Conservation (phyloP, 2,888 invertebrate genomes). For the Lycophotia porphyrea region DNA sequence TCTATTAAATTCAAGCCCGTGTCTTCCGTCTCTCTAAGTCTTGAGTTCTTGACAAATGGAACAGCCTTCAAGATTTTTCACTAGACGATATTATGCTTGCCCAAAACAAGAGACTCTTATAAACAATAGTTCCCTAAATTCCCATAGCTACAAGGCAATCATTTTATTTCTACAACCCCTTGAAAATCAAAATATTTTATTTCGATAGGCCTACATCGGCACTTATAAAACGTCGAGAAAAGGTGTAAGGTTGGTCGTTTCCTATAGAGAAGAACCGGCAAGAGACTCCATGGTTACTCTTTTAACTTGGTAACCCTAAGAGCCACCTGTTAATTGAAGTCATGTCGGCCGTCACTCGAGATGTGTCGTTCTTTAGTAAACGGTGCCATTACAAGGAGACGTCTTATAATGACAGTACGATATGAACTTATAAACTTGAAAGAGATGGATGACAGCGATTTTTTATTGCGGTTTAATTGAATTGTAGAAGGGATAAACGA, state of each 20-base stretch:
- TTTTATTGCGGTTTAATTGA: slow-evolving; percentile 54
- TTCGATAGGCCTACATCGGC: too few species aligned
- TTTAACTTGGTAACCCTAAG: slow-evolving; percentile 46
- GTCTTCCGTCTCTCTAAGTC: background rate
- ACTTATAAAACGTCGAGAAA: too few species aligned
- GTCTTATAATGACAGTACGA: slow-evolving; percentile 6
- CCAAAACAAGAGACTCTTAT: background rate
- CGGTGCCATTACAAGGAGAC: slow-evolving; percentile 57
- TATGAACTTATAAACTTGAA: slow-evolving; percentile 41
- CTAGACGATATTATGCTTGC: background rate
- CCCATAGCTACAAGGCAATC: background rate
- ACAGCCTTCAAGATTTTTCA: background rate
- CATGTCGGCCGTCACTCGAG: slow-evolving; percentile 58
- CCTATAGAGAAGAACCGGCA: too few species aligned
- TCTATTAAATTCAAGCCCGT: background rate
- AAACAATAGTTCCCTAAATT: background rate
- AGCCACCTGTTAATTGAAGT: slow-evolving; percentile 63
- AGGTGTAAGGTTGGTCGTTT: too few species aligned
- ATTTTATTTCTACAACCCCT: background rate
- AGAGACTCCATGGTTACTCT: too few species aligned
- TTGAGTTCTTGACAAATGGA: background rate
- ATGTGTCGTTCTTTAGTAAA: slow-evolving; percentile 51
- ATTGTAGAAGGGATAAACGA: slow-evolving; percentile 33
- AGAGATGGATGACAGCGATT: slow-evolving; percentile 51
- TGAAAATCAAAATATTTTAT: background rate